Evolutionary conservation across 2,113 vertebrate species (phyloP).

Genomic region (Rhabdornis inornatus): DNA sequence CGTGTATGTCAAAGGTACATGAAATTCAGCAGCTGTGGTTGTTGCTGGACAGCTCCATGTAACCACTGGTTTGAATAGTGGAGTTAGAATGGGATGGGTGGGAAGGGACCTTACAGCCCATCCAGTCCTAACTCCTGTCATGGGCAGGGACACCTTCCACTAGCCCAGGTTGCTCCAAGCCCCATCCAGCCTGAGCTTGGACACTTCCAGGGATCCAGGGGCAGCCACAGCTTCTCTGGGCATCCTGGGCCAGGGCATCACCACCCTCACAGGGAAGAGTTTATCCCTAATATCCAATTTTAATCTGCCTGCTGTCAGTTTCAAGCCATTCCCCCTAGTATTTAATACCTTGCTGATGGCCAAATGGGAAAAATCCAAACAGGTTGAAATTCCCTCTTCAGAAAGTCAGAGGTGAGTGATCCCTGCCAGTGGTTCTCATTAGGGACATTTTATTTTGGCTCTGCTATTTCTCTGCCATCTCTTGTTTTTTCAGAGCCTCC

Average conservation of each 20-base stretch:
- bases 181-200: accelerated
- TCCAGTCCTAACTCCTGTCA: neutral
- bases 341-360: neutral
- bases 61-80: neutral
- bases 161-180: neutral
- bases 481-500: constrained; percentile 84
- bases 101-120: neutral
- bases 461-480: neutral
- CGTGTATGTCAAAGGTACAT: constrained; percentile 92
- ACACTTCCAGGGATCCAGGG: neutral
- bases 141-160: neutral
- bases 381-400: neutral
- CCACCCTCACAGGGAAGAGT: neutral
- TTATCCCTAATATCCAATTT: neutral
- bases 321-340: neutral
- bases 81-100: neutral
- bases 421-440: neutral
- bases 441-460: neutral
- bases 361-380: neutral
- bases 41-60: neutral
- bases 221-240: neutral
- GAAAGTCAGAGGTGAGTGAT: neutral
- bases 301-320: neutral
- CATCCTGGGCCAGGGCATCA: accelerated
- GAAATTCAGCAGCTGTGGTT: neutral